Evolutionary conservation across 1,140 invertebrate species (phyloP), one percentile per base, ranked within the genome.

Genomic region (Mizuhopecten yessoensis): DNA sequence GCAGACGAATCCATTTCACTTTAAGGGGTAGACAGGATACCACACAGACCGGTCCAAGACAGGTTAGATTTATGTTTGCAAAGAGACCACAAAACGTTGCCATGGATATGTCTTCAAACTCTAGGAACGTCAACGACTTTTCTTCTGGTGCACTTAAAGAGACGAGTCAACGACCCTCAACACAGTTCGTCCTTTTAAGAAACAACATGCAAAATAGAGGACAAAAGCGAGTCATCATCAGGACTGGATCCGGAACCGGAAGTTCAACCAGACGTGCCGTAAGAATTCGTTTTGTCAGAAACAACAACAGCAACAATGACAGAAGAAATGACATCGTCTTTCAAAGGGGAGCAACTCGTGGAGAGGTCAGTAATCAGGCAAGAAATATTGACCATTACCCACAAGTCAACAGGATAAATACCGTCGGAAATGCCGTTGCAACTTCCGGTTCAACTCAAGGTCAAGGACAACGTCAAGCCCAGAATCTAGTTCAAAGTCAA

Each of bases 51-150:
- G 11, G 57, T 29, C 57, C 57, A 75, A n/a, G 57, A 75, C 57
- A 75, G n/a, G 23, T 75, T 9, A 75, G 57, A n/a, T 5, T 75
- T 23, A 75, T 75, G 57, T 75, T 75, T 75, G 29, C n/a, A 29
- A 75, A 75, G 23, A 75, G 57, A 75, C 57, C 57, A 29, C 57
- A 75, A n/a, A 75, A n/a, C 57, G 57, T 75, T 75, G 57, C 57
- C 57, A 75, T 75, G 57, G 57, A 75, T 75, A 75, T 29, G 57
- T 5, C n/a, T 17, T 9, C 42, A 9, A 45, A 45, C 42, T 45
- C 42, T 17, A 17, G 9, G 1, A 45, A 45, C 17, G 57, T 75
- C n/a, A 75, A 75, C n/a, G 57, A 75, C 0, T 75, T 75, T 75
- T 7, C 57, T 17, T 75, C 57, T n/a, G 57, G 29, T 23, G 1